Evolutionary conservation across 1,140 invertebrate genomes (phyloP).

Genomic region (Radopholus similis): DNA sequence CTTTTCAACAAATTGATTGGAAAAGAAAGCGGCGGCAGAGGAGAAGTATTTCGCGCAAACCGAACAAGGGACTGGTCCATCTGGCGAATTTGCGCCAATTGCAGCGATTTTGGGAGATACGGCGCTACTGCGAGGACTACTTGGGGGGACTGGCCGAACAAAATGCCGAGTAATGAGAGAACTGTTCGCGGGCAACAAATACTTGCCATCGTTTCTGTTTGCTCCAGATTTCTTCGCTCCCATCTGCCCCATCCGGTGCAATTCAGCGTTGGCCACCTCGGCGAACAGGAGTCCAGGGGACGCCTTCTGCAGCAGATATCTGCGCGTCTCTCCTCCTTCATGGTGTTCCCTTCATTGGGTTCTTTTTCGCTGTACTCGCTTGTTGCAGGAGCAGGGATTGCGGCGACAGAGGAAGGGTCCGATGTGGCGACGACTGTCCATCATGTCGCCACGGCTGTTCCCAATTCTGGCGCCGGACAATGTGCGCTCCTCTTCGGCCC

Average conservation of each 20-base stretch:
- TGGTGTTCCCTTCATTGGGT: no score
- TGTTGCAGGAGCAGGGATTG: no score
- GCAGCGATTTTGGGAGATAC: slow-evolving; percentile 1
- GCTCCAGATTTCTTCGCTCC: neutral
- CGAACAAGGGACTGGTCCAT: neutral
- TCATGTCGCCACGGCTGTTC: slow-evolving; percentile 21
- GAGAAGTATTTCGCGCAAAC: no score
- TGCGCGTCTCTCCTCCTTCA: no score
- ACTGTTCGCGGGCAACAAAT: no score
- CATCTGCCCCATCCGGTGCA: neutral
- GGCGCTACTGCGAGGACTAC: neutral
- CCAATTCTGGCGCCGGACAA: no score
- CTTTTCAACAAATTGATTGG: no score
- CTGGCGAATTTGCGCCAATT: neutral
- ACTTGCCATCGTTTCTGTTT: neutral
- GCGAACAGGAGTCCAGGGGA: neutral
- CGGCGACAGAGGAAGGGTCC: neutral
- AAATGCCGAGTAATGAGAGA: neutral
- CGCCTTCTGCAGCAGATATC: neutral
- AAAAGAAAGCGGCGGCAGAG: no score
- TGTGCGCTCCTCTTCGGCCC: neutral
- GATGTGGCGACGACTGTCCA: neutral
- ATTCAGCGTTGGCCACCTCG: neutral
- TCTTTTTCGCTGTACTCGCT: no score
- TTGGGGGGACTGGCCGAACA: neutral